Evolutionary conservation across 2,888 invertebrate genomes (phyloP), one percentile per base, ranked within the genome.

Genomic region (Morpho deidamia): DNA sequence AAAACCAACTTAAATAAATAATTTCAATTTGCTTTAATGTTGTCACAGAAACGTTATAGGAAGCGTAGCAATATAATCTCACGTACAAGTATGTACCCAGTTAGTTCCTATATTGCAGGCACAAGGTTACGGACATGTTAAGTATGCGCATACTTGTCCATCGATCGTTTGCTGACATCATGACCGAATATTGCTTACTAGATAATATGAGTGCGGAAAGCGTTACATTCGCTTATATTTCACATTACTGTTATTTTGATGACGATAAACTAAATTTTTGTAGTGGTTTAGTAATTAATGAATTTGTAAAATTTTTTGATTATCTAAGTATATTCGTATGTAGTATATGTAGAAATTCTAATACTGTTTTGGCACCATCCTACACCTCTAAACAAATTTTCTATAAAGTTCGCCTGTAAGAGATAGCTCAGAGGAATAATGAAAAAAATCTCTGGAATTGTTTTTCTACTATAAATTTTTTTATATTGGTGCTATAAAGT

Each of bases 121-220:
- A 61, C 70, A 72, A 72, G 70, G 70, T 68, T 68, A 68, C 60
- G 62, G 60, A 58, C 66, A 61, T 59, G 63, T 60, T 65, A 63
- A 54, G 62, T 66, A 70, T 67, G 65, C 67, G 58, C 63, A 59
- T 61, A 61, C 59, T 55, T 57, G 53, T 63, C 23, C 62, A 61
- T 66, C 62, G 62, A 63, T 66, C 63, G 61, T 53, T 55, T 51
- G 57, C 56, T 68, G 68, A 71, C 67, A 67, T 69, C 69, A 70
- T 62, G 51, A 58, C 52, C 58, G 53, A 55, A 57, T 46, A 38
- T 44, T 44, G 48, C 37, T 43, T 47, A 23, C 43, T 23, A 37
- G 39, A 14, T 42, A 42, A 23, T 41, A 49, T 40, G 33, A 12
- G 39, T n/a, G 12, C 33, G 33, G 23, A 10, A 41, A 8, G 14